Conservation (phyloP, 2,888 invertebrate species). For the Xestia ashworthii region DNA sequence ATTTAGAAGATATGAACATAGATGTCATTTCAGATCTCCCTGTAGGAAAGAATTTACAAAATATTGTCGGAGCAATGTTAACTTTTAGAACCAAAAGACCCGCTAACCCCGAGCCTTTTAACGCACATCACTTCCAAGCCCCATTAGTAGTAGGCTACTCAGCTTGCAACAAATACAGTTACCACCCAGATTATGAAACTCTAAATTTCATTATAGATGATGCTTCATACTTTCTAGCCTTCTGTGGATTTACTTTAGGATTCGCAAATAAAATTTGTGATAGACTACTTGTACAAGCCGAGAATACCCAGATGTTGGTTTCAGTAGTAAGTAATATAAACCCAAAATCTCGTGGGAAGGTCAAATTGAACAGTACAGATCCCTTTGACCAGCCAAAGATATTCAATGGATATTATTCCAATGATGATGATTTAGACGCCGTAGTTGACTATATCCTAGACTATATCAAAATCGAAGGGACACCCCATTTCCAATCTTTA, state of each 20-base stretch:
- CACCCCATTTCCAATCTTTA: conserved; percentile 31
- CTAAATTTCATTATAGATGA: conserved; percentile 28
- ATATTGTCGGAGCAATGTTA: conserved; percentile 65
- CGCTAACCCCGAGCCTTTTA: conserved; percentile 22
- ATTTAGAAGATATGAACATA: conserved; percentile 71
- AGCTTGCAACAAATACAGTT: conserved; percentile 17
- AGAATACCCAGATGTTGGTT: conserved; percentile 25
- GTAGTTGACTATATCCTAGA: conserved; percentile 23
- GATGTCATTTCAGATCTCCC: conserved; percentile 71
- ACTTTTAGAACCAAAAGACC: conserved; percentile 36
- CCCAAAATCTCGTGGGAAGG: conserved; percentile 36
- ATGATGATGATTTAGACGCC: conserved; percentile 34
- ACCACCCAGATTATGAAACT: conserved; percentile 12
- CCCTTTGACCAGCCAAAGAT: conserved; percentile 39
- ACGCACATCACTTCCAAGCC: conserved; percentile 18
- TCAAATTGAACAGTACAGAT: conserved; percentile 33
- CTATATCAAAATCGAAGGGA: conserved; percentile 23
- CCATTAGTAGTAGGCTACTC: conserved; percentile 45
- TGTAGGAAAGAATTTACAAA: conserved; percentile 78
- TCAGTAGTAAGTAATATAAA: conserved; percentile 4
- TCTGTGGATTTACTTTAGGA: conserved; percentile 40
- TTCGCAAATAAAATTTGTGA: conserved; percentile 40
- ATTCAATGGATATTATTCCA: conserved; percentile 21
- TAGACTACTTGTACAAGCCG: not conserved
- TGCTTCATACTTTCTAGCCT: conserved; percentile 2